Evolutionary conservation across 2,888 invertebrate species (phyloP).

Genomic region (Drosophila parthenogenetica): DNA sequence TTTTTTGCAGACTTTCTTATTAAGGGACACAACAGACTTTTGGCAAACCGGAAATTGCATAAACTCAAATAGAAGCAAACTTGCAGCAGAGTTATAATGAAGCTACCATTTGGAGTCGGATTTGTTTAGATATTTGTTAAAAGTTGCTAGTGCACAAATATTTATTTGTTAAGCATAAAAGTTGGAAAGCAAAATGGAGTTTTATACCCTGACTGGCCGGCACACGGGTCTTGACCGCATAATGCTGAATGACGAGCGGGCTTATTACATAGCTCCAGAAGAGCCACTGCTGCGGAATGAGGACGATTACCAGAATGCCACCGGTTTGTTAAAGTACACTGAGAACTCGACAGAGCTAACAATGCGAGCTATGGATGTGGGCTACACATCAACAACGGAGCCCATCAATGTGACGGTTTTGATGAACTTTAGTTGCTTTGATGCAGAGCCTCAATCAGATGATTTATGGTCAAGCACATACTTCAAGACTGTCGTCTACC

Average conservation of each 20-base stretch:
- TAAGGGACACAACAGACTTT: slow-evolving; percentile 1
- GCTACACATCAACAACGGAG: slow-evolving; percentile 20
- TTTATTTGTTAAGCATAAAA: slow-evolving; percentile 8
- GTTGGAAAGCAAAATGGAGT: slow-evolving; percentile 53
- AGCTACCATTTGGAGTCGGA: slow-evolving; percentile 32
- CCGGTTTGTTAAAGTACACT: slow-evolving; percentile 42
- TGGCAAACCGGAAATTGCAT: slow-evolving; percentile 29
- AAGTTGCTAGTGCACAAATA: slow-evolving; percentile 7
- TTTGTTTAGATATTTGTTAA: slow-evolving; percentile 8
- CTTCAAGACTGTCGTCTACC: slow-evolving; percentile 89
- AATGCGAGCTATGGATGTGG: slow-evolving; percentile 20
- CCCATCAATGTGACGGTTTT: slow-evolving; percentile 57
- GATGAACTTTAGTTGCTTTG: slow-evolving; percentile 73
- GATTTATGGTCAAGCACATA: slow-evolving; percentile 85
- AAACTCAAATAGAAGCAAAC: neutral
- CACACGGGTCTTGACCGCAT: slow-evolving; percentile 33
- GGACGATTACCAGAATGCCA: slow-evolving; percentile 59
- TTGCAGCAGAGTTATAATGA: slow-evolving; percentile 24
- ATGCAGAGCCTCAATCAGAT: slow-evolving; percentile 56
- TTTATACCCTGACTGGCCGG: slow-evolving; percentile 58
- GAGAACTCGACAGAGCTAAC: slow-evolving; percentile 51
- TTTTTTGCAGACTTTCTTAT: slow-evolving; percentile 44
- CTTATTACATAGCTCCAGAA: slow-evolving; percentile 72
- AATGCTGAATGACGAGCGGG: slow-evolving; percentile 45
- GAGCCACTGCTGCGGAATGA: slow-evolving; percentile 56